Conservation (phyloP, 2,888 invertebrate genomes). For the Stictocephala bisonia region DNA sequence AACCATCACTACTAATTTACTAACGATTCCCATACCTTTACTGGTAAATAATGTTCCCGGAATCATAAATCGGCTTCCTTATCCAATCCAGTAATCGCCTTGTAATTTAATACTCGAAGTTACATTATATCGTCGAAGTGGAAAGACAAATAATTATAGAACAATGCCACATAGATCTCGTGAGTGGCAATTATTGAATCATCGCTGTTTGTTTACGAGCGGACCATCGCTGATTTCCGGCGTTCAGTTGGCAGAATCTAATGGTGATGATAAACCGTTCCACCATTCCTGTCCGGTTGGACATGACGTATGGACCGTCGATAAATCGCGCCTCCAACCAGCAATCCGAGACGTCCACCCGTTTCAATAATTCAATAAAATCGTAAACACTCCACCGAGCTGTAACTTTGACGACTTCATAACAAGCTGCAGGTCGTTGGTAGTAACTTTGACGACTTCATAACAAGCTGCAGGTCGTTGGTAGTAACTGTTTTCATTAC, state of each 20-base stretch:
- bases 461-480: no score
- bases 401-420: no score
- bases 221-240: neutral
- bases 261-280: conserved; percentile 21
- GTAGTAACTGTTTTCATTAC: no score
- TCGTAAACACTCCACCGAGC: no score
- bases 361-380: no score
- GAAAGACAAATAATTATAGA: conserved; percentile 31
- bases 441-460: no score
- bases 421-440: no score
- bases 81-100: conserved; percentile 12
- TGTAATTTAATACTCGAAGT: conserved; percentile 35
- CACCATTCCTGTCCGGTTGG: neutral
- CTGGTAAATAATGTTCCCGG: conserved; percentile 25
- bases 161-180: neutral
- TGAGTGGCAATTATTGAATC: conserved; percentile 4
- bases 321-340: neutral
- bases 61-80: conserved; percentile 15
- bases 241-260: no score
- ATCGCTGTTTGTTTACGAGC: conserved; percentile 23
- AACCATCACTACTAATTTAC: conserved; percentile 20
- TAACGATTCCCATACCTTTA: conserved; percentile 2
- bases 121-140: conserved; percentile 22
- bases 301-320: conserved; percentile 3
- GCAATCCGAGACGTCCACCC: no score